Evolutionary conservation across 2,888 invertebrate species (phyloP).

Genomic region (Pandemis corylana): DNA sequence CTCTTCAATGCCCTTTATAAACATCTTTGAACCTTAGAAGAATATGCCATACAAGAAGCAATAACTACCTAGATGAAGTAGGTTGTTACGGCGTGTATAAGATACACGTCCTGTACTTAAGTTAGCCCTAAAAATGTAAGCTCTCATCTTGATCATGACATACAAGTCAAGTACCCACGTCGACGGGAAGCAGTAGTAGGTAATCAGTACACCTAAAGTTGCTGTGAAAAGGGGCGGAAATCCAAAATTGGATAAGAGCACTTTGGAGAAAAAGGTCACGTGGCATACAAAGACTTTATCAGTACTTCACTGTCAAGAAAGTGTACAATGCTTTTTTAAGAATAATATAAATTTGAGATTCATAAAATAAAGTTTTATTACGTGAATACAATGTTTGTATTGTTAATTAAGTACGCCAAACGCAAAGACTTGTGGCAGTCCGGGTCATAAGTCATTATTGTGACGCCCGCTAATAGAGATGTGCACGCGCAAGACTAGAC

Average conservation of each 20-base stretch:
- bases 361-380: too few relatives aligned
- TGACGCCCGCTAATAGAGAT: too few relatives aligned
- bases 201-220: not conserved
- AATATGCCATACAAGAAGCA: too few relatives aligned
- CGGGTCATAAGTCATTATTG: too few relatives aligned
- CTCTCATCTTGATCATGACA: not conserved
- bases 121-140: not conserved
- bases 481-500: too few relatives aligned
- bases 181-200: not conserved
- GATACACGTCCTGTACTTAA: not conserved
- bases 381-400: too few relatives aligned
- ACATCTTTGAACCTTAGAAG: too few relatives aligned
- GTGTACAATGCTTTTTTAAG: not conserved
- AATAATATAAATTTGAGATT: not conserved
- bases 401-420: too few relatives aligned
- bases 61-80: too few relatives aligned
- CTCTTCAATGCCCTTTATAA: too few relatives aligned
- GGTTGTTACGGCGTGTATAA: not conserved
- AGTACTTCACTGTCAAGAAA: not conserved
- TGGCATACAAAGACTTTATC: not conserved
- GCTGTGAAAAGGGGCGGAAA: constrained; percentile 1
- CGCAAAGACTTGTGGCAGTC: too few relatives aligned
- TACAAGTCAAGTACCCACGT: not conserved
- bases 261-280: not conserved
- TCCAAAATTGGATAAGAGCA: constrained; percentile 5